phyloP scores from a whole-genome alignment of 2,113 vertebrate species.

The Cryptotis parvus region DNA sequence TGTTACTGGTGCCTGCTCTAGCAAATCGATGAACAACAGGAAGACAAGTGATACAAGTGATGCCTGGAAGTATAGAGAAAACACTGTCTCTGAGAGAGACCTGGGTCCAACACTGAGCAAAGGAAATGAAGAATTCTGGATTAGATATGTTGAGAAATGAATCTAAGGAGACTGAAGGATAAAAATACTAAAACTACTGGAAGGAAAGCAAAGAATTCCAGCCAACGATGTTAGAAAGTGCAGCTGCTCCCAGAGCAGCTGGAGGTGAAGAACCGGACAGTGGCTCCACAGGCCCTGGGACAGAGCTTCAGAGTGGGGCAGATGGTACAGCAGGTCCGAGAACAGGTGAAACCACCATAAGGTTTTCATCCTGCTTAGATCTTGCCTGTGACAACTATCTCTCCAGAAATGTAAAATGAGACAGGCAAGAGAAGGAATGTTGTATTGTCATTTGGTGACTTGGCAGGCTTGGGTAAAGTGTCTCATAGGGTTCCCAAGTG shows the following conservation, averaged over 20 bases:
- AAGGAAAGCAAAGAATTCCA: conserved; percentile 7
- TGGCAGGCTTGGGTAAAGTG: background rate
- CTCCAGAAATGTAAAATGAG: background rate
- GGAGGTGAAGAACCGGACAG: background rate
- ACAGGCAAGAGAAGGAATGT: background rate
- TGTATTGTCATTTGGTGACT: background rate
- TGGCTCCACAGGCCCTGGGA: background rate
- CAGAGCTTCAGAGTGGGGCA: background rate
- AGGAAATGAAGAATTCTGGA: background rate
- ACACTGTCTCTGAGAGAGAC: background rate
- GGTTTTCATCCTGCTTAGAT: background rate
- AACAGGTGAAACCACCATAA: background rate
- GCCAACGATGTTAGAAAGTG: background rate
- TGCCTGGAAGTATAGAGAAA: background rate
- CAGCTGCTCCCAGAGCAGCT: background rate
- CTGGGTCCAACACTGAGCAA: background rate
- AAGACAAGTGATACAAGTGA: no score
- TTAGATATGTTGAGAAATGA: background rate
- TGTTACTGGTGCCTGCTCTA: no score
- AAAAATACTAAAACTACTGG: background rate
- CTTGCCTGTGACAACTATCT: background rate
- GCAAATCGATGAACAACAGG: no score
- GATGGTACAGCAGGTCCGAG: background rate
- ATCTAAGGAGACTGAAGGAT: background rate
- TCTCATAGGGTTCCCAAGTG: background rate